A percentile compares a stretch with the other conserved stretches of the same genome.
Conservation (phyloP, 2,797 vertebrate species). For the Sandelia bainsii region DNA sequence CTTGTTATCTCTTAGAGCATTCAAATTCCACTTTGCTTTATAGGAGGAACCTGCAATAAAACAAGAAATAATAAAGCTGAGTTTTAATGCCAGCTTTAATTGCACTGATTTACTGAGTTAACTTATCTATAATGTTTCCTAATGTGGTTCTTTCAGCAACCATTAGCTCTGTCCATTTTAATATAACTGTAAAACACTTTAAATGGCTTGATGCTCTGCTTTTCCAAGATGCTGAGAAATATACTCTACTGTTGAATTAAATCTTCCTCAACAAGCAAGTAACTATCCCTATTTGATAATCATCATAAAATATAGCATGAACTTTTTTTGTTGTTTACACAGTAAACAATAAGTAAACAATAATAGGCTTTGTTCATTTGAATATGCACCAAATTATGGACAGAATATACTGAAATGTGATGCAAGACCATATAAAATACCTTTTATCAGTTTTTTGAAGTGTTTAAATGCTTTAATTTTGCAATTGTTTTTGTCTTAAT, state of each 20-base stretch:
- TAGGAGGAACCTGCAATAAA: constrained; percentile 20
- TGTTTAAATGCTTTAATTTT: neutral
- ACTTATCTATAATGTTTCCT: constrained; percentile 44
- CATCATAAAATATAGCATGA: no score
- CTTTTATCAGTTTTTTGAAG: neutral
- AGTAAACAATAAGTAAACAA: constrained; percentile 3
- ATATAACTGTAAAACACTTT: constrained; percentile 47
- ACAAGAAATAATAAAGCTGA: constrained; percentile 26
- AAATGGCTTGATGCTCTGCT: constrained; percentile 31
- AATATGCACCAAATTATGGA: no score
- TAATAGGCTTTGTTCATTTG: neutral
- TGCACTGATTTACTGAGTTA: constrained; percentile 50
- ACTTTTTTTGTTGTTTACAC: neutral
- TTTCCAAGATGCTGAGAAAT: constrained; percentile 20
- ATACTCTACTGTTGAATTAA: constrained; percentile 5
- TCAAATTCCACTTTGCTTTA: constrained; percentile 11
- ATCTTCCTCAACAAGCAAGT: constrained; percentile 6
- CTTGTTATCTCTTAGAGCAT: constrained; percentile 7
- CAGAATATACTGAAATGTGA: neutral
- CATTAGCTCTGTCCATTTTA: constrained; percentile 48
- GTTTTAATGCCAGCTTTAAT: constrained; percentile 54
- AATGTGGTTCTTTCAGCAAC: constrained; percentile 44
- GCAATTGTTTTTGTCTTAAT: neutral
- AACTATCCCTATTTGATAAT: neutral
- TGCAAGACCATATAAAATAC: neutral